phyloP scores from a whole-genome alignment of 2,888 invertebrate genomes.

The Drosophila neotestacea region DNA sequence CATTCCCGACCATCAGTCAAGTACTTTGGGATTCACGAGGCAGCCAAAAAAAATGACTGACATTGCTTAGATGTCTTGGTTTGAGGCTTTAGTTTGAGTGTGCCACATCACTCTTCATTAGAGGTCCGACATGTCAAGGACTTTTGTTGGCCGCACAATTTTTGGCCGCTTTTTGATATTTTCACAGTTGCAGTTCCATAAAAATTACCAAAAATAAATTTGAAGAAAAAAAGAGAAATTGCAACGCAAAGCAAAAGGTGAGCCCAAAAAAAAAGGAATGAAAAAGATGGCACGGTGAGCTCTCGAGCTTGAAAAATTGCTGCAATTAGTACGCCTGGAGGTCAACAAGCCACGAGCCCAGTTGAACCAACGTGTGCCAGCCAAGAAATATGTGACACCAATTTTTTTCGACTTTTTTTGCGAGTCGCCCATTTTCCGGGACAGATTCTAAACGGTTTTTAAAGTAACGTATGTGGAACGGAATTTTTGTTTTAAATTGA shows the following conservation, averaged over 20 bases:
- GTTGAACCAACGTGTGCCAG: constrained; percentile 23
- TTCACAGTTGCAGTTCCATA: constrained; percentile 66
- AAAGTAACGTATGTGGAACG: background rate
- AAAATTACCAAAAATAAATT: constrained; percentile 23
- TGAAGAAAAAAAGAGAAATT: constrained; percentile 1
- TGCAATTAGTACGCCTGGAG: constrained; percentile 75
- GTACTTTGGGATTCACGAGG: constrained; percentile 10
- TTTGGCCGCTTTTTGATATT: constrained; percentile 42
- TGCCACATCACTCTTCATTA: constrained; percentile 74
- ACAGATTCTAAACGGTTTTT: constrained; percentile 29
- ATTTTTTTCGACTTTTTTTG: constrained; percentile 26
- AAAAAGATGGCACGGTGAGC: constrained; percentile 34
- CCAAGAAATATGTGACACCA: constrained; percentile 58
- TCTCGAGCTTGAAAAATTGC: constrained; percentile 73
- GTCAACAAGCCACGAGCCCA: constrained; percentile 54
- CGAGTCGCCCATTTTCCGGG: background rate
- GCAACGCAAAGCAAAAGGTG: constrained; percentile 27
- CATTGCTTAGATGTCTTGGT: constrained; percentile 35
- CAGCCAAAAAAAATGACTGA: constrained; percentile 36
- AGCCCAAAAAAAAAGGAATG: constrained; percentile 15
- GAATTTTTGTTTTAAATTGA: background rate
- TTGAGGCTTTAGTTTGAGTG: constrained; percentile 10
- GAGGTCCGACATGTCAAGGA: constrained; percentile 68
- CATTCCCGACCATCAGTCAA: constrained; percentile 64
- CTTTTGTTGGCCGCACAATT: constrained; percentile 37